phyloP scores from a whole-genome alignment of 2,797 vertebrate species.

The Paramormyrops hopkinsi region DNA sequence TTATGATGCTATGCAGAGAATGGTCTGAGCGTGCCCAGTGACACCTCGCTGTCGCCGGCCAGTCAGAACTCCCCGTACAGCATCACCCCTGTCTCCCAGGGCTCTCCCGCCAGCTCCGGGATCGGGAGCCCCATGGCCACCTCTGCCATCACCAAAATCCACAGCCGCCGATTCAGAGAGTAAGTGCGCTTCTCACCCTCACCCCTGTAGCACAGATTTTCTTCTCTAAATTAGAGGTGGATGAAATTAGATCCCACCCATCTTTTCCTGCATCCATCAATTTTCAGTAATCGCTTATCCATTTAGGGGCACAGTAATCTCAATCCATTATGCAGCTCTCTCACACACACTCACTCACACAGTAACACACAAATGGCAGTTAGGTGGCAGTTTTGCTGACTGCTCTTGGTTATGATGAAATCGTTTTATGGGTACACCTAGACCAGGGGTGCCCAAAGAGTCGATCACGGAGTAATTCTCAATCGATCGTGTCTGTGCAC shows the following conservation, averaged over 20 bases:
- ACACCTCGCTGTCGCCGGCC: constrained; percentile 89
- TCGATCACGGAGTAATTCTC: background rate
- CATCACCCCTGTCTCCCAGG: constrained; percentile 97
- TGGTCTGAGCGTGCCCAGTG: constrained; percentile 87
- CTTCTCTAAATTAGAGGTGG: background rate
- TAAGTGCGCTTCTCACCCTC: constrained; percentile 54
- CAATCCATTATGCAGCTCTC: background rate
- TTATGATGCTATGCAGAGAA: constrained; percentile 65
- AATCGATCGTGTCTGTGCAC: background rate
- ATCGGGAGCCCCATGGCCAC: constrained; percentile 96
- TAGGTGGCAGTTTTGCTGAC: background rate
- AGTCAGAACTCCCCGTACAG: constrained; percentile 98
- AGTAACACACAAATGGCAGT: background rate
- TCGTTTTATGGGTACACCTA: background rate
- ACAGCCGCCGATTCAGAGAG: constrained; percentile 98
- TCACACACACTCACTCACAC: background rate
- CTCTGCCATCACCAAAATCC: constrained; percentile 94
- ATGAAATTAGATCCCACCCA: background rate
- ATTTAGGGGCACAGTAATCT: background rate
- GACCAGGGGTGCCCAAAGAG: background rate
- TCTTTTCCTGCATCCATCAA: background rate
- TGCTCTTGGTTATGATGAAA: background rate
- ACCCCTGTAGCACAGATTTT: background rate
- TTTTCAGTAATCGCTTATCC: background rate
- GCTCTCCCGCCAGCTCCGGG: constrained; percentile 90